A percentile compares a stretch with the other conserved stretches of the same genome.
Evolutionary conservation across 2,888 invertebrate species (phyloP).

Genomic region (Drosophila parthenogenetica): DNA sequence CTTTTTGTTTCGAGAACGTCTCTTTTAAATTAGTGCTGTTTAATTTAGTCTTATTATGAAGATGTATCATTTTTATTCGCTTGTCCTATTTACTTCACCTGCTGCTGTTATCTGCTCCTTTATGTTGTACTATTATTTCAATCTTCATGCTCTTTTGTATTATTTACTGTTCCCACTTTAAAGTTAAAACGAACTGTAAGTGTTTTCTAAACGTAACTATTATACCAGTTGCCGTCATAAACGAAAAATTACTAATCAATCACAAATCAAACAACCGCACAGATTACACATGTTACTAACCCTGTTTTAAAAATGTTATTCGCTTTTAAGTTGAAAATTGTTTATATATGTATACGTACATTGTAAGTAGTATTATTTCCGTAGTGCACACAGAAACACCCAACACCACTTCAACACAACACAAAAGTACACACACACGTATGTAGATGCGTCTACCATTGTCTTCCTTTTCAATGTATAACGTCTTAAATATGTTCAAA

Average conservation of each 20-base stretch:
- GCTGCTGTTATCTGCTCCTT: slow-evolving; percentile 28
- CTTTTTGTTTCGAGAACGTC: slow-evolving; percentile 46
- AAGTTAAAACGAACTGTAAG: slow-evolving; percentile 68
- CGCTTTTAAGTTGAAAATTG: slow-evolving; percentile 39
- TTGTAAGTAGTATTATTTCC: slow-evolving; percentile 50
- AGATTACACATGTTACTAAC: slow-evolving; percentile 50
- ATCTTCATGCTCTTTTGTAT: slow-evolving; percentile 66
- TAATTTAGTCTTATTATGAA: slow-evolving; percentile 39
- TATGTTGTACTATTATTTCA: slow-evolving; percentile 53
- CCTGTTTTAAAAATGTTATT: slow-evolving; percentile 29
- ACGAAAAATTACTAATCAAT: slow-evolving; percentile 35
- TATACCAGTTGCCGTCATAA: slow-evolving; percentile 27
- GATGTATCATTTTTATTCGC: slow-evolving; percentile 53
- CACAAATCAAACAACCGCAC: slow-evolving; percentile 26
- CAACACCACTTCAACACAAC: slow-evolving; percentile 30
- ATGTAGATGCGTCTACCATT: slow-evolving; percentile 58
- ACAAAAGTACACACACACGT: slow-evolving; percentile 45
- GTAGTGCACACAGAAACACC: slow-evolving; percentile 50
- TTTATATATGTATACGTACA: slow-evolving; percentile 30
- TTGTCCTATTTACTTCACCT: slow-evolving; percentile 64
- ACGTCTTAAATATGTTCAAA: slow-evolving; percentile 51
- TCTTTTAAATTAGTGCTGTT: slow-evolving; percentile 49
- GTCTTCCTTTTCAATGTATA: slow-evolving; percentile 50
- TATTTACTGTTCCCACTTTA: slow-evolving; percentile 56
- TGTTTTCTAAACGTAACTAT: slow-evolving; percentile 51